Evolutionary conservation across 2,113 vertebrate genomes (phyloP), one percentile per base, ranked within the genome.

Genomic region (Apus apus): DNA sequence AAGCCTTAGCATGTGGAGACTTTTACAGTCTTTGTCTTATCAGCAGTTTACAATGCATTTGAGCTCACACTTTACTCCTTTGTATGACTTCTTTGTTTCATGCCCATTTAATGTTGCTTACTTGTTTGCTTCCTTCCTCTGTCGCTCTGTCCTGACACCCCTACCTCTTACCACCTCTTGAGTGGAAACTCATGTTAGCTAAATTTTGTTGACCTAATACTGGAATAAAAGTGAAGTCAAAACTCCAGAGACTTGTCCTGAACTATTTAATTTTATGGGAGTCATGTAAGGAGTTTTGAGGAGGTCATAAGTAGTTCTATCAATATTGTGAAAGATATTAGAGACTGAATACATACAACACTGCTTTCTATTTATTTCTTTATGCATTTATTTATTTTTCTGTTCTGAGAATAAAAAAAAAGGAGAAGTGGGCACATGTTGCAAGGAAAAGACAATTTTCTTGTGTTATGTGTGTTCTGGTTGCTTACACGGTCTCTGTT

Each of bases 121-220:
- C 23, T 46, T 61, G 1, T 8, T 83, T 53, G 1, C 7, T 78
- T 66, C 0, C 13, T 73, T 36, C 13, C 19, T 51, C 38, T 25
- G 9, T 46, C 8, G 14, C 17, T 23, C 4, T 5, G 6, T 7
- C 5, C 3, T 5, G 20, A 23, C 11, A 21, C 2, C 1, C 5
- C 51, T 13, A 40, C 3, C 14, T 21, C 7, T 43, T 21, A 16
- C 13, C 21, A 48, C 5, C 6, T 7, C 18, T 91, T 53, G 45
- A 25, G 36, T 60, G 27, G 23, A 68, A 76, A 91, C 64, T 46
- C 9, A 30, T 43, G 3, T 53, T 76, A 73, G 30, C 15, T 85
- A 66, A 65, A 79, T 73, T 71, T 27, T 70, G 5, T 40, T 91
- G 36, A 75, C 57, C 30, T 79, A 43, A 18, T 53, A 25, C 14